These are phyloP conservation scores for Selene dorsalis DNA, from an alignment of 2,797 vertebrate species.

Conservation along the genomic window DNA sequence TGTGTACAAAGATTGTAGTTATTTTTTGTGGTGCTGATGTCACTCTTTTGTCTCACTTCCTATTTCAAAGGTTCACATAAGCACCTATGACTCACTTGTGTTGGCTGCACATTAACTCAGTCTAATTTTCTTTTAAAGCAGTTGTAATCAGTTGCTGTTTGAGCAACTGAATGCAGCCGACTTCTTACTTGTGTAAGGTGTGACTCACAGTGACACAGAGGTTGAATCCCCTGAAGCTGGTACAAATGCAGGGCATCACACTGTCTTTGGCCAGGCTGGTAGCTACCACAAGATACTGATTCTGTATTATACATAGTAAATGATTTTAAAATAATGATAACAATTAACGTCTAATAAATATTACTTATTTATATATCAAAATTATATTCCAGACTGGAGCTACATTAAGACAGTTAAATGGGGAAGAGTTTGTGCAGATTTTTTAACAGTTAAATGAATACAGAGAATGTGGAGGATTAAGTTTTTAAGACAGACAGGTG, in stretches of 20 bases:
- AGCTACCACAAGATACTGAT: no score
- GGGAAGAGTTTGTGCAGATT: neutral
- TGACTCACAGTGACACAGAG: neutral
- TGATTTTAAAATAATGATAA: no score
- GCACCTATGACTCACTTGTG: constrained; percentile 32
- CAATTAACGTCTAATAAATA: neutral
- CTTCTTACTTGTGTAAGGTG: neutral
- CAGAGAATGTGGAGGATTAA: no score
- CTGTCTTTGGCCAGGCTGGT: no score
- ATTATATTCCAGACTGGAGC: neutral
- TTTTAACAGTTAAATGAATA: no score
- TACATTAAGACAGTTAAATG: neutral
- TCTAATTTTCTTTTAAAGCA: neutral
- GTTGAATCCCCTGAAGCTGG: neutral
- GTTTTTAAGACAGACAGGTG: no score
- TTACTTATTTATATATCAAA: neutral
- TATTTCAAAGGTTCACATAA: constrained; percentile 23
- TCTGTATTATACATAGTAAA: no score
- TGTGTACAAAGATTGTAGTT: no score
- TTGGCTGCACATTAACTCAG: constrained; percentile 14
- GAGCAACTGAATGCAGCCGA: neutral
- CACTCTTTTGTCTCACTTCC: neutral
- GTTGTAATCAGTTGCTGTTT: constrained; percentile 7
- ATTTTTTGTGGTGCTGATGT: neutral
- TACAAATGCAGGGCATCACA: neutral